Percentiles rank a stretch among this genome's conserved stretches.
Conservation (phyloP, 2,797 vertebrate genomes). For the Microhierax caerulescens region DNA sequence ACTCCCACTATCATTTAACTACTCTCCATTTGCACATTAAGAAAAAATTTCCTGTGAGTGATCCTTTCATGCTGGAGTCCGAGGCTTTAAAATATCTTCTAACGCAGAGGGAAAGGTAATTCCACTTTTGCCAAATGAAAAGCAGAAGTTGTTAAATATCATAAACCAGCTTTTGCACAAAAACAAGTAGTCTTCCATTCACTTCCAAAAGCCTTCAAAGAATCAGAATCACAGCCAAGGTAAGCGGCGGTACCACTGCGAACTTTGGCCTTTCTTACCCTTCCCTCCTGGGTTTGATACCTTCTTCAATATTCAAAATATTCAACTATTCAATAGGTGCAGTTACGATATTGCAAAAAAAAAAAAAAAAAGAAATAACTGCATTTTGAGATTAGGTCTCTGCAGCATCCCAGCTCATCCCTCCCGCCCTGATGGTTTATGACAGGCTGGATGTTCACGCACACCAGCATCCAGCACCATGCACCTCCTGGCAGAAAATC, state of each 20-base stretch:
- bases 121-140: not conserved
- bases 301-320: not conserved
- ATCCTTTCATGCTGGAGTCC: not conserved
- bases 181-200: not conserved
- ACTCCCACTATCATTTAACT: not conserved
- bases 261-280: not conserved
- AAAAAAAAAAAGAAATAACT: not conserved
- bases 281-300: not conserved
- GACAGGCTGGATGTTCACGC: not conserved
- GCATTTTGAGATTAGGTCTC: not conserved
- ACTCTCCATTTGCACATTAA: not conserved
- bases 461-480: fast-evolving
- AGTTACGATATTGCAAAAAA: not conserved
- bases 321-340: not conserved
- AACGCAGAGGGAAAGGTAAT: not conserved
- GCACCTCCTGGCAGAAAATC: not conserved
- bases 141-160: not conserved
- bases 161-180: not conserved
- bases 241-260: not conserved
- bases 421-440: no score
- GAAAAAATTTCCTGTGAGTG: not conserved
- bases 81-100: not conserved
- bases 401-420: not conserved
- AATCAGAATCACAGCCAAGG: not conserved
- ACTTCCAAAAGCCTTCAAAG: not conserved